phyloP scores from a whole-genome alignment of 2,113 vertebrate genomes.

The Gallinago undulata region DNA sequence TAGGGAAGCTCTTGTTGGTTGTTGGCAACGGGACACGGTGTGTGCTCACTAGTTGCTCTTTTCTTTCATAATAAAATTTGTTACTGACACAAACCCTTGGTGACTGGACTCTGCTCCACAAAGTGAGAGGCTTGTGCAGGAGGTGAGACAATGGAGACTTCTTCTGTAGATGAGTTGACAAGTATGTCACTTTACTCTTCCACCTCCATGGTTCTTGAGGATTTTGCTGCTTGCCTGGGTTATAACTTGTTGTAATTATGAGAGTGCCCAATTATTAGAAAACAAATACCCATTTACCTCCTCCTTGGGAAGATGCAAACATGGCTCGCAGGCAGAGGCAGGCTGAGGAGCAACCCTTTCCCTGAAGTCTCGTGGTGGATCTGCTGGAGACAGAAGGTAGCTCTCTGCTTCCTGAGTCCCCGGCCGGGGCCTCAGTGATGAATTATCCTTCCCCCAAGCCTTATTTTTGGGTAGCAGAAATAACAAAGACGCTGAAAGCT shows the following conservation, averaged over 20 bases:
- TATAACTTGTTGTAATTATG: neutral
- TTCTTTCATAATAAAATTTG: neutral
- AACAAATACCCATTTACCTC: neutral
- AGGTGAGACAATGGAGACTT: neutral
- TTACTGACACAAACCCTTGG: neutral
- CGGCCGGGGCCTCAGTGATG: neutral
- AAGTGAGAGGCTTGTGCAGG: neutral
- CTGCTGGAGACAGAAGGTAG: neutral
- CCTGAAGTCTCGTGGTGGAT: accelerated
- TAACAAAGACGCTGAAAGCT: neutral
- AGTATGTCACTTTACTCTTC: accelerated
- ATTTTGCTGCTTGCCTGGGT: neutral
- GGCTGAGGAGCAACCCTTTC: neutral
- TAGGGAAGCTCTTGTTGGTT: neutral
- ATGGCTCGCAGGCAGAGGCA: neutral
- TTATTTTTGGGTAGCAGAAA: accelerated
- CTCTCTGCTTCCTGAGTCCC: neutral
- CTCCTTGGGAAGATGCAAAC: neutral
- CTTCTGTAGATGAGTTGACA: accelerated
- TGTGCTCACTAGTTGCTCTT: accelerated
- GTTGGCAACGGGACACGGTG: accelerated
- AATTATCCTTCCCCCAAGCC: neutral
- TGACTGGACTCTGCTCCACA: neutral
- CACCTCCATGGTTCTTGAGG: neutral
- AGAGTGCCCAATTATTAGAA: neutral